Percentiles rank a stretch among this genome's conserved stretches.
These are phyloP conservation scores for Loxodonta africana DNA, from an alignment of 2,113 vertebrate genomes.

Conservation along the genomic window DNA sequence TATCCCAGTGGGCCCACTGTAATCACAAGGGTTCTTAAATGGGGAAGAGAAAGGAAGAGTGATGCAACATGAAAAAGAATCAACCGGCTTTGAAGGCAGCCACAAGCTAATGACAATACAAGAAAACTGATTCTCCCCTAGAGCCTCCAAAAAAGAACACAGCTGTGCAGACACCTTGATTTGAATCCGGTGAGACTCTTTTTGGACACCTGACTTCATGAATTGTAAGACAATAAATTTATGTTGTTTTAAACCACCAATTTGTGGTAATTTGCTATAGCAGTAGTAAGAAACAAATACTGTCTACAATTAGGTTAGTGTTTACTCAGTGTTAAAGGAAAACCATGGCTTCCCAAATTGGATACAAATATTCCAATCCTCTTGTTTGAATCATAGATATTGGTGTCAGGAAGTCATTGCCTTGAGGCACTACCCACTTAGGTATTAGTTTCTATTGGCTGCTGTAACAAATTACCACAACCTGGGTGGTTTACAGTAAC, in stretches of 20 bases:
- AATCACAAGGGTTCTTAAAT: not conserved
- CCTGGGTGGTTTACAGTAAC: not conserved
- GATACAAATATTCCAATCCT: conserved; percentile 2
- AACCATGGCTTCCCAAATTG: not conserved
- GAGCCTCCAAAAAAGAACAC: not conserved
- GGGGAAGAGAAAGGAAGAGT: not conserved
- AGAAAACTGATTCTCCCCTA: not conserved
- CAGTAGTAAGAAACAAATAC: not conserved
- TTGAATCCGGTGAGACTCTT: not conserved
- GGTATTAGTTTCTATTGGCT: not conserved
- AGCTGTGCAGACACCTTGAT: not conserved
- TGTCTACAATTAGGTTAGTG: not conserved
- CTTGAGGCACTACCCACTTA: not conserved
- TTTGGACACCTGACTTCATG: not conserved
- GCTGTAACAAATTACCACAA: conserved; percentile 23
- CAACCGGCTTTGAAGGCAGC: not conserved
- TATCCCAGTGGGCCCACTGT: not conserved
- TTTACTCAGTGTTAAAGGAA: conserved; percentile 30
- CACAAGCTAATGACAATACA: not conserved
- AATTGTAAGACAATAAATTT: not conserved
- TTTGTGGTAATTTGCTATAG: not conserved
- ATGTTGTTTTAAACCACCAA: not conserved
- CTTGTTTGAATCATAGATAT: not conserved
- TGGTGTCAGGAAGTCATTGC: not conserved
- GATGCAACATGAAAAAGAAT: not conserved